Conservation (phyloP, 2,888 invertebrate species). For the Parnassius smintheus region DNA sequence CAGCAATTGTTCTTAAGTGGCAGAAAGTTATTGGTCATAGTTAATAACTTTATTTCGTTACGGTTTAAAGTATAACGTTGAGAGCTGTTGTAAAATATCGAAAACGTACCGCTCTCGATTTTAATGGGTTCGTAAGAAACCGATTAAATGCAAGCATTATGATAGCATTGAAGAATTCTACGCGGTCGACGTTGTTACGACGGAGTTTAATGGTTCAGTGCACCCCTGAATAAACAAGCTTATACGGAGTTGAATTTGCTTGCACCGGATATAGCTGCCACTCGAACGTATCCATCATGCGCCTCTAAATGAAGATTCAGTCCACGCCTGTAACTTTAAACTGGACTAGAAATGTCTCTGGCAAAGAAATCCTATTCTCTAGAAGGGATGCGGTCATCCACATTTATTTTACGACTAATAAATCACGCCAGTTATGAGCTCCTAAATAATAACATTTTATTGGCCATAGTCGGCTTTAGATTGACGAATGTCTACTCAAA, state of each 20-base stretch:
- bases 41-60: slow-evolving; percentile 53
- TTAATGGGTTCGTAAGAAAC: slow-evolving; percentile 76
- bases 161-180: slow-evolving; percentile 77
- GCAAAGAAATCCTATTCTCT: slow-evolving; percentile 48
- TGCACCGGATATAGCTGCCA: slow-evolving; percentile 76
- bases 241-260: slow-evolving; percentile 77
- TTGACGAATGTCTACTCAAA: slow-evolving; percentile 65
- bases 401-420: slow-evolving; percentile 68
- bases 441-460: slow-evolving; percentile 77
- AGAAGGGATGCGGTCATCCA: slow-evolving; percentile 56
- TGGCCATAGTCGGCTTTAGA: slow-evolving; percentile 60
- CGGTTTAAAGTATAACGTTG: slow-evolving; percentile 41
- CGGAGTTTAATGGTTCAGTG: slow-evolving; percentile 75
- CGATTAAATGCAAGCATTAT: slow-evolving; percentile 75
- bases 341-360: slow-evolving; percentile 40
- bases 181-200: slow-evolving; percentile 71
- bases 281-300: slow-evolving; percentile 68
- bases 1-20: slow-evolving; percentile 19
- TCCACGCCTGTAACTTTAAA: slow-evolving; percentile 47
- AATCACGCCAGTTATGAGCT: slow-evolving; percentile 74
- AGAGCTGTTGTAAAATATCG: slow-evolving; percentile 53
- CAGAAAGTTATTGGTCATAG: slow-evolving; percentile 35
- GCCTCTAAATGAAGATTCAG: slow-evolving; percentile 56
- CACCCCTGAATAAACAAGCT: slow-evolving; percentile 78
- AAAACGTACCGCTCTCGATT: slow-evolving; percentile 64